Evolutionary conservation across 2,888 invertebrate species (phyloP).

Genomic region (Meloe dianella): DNA sequence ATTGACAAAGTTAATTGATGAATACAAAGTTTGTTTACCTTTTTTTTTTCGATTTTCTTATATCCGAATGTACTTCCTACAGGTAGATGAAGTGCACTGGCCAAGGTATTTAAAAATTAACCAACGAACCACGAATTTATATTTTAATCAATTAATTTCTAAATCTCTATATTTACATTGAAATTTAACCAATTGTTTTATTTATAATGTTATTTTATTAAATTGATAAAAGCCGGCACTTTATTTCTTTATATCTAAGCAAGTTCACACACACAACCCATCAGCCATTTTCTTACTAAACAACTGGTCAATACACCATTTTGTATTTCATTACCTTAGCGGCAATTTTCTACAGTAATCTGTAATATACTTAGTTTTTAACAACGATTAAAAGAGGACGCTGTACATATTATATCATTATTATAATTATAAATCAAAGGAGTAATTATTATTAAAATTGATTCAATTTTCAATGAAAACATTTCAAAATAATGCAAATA

Average conservation of each 20-base stretch:
- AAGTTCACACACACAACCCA: background rate
- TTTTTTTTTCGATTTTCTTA: background rate
- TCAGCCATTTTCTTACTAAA: background rate
- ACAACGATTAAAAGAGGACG: too few relatives aligned
- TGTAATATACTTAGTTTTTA: background rate
- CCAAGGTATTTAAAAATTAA: slow-evolving; percentile 12
- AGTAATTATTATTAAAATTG: too few relatives aligned
- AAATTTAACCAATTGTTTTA: background rate
- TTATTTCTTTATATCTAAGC: background rate
- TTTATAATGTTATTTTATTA: background rate
- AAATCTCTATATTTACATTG: background rate
- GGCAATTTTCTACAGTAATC: background rate
- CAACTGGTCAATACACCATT: slow-evolving; percentile 9
- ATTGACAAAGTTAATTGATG: background rate
- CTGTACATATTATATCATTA: too few relatives aligned
- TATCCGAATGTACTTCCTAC: background rate
- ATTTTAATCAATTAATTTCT: background rate
- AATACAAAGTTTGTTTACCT: background rate
- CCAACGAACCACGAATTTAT: too few relatives aligned
- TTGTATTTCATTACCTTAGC: slow-evolving; percentile 5
- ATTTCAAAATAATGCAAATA: too few relatives aligned
- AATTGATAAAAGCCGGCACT: slow-evolving; percentile 4
- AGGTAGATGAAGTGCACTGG: background rate
- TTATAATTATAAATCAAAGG: too few relatives aligned
- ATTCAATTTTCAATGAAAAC: too few relatives aligned